Evolutionary conservation across 1,140 invertebrate genomes (phyloP).

Genomic region (Triops cancriformis): DNA sequence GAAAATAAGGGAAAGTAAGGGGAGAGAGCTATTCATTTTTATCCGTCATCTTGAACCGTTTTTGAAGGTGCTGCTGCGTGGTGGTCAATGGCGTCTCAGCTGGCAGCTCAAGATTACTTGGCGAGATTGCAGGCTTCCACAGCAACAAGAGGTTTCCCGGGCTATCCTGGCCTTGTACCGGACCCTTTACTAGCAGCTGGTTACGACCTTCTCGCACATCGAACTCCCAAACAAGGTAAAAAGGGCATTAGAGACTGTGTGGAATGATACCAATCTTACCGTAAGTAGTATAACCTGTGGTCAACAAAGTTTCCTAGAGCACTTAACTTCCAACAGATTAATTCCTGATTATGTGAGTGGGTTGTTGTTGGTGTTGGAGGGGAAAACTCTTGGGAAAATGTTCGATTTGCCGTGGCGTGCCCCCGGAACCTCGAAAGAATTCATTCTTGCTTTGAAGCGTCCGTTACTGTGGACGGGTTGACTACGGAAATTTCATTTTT

Average conservation of each 20-base stretch:
- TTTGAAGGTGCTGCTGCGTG: constrained; percentile 50
- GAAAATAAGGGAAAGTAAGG: not conserved
- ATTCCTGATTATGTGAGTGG: too few species aligned
- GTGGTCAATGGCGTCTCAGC: constrained; percentile 78
- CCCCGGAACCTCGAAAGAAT: too few species aligned
- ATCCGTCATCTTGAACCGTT: not conserved
- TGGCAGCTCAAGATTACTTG: constrained; percentile 75
- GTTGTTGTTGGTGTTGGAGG: too few species aligned
- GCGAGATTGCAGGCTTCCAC: constrained; percentile 54
- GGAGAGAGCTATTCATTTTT: not conserved
- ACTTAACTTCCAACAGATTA: too few species aligned
- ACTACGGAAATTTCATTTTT: too few species aligned
- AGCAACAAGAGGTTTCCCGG: constrained; percentile 27
- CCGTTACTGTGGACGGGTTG: too few species aligned
- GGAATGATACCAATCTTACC: too few species aligned
- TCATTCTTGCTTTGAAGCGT: too few species aligned
- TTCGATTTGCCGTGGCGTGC: too few species aligned
- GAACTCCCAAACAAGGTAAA: constrained; percentile 2
- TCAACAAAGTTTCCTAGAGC: too few species aligned
- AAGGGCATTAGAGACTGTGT: not conserved
- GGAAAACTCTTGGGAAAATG: too few species aligned
- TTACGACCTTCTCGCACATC: constrained; percentile 28
- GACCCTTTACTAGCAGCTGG: constrained; percentile 27
- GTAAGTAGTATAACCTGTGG: too few species aligned
- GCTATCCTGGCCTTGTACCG: constrained; percentile 25